Conservation (phyloP, 2,797 vertebrate genomes). For the Tragelaphus eurycerus region DNA sequence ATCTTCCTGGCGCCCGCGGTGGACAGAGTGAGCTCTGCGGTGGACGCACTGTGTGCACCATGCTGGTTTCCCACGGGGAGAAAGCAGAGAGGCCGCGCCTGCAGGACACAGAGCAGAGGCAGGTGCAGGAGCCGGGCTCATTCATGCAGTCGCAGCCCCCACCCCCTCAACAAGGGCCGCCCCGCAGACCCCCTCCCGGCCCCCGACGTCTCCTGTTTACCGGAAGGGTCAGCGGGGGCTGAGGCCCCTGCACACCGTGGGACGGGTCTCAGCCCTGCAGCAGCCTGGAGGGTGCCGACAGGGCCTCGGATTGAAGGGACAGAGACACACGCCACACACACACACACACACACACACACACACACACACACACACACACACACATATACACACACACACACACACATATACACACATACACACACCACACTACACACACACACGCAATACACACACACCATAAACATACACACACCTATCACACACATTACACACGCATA, state of each 20-base stretch:
- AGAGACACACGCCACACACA: neutral
- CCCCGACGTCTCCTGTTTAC: rapidly evolving
- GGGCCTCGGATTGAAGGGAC: too few species aligned
- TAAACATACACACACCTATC: too few species aligned
- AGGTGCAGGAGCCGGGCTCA: rapidly evolving
- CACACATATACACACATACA: too few species aligned
- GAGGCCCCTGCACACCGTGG: neutral
- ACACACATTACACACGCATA: too few species aligned
- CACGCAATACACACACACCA: too few species aligned
- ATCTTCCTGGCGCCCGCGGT: rapidly evolving
- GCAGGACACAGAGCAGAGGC: neutral
- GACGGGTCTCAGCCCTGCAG: too few species aligned
- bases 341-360: too few species aligned
- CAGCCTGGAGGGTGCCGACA: too few species aligned
- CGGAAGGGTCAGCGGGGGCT: too few species aligned
- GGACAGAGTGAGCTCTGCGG: rapidly evolving
- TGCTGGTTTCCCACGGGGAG: rapidly evolving
- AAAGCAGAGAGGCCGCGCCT: neutral
- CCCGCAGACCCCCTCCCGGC: rapidly evolving
- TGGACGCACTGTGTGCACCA: rapidly evolving
- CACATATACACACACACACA: too few species aligned
- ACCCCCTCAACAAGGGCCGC: neutral
- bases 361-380: too few species aligned
- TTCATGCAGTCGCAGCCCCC: rapidly evolving
- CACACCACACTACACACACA: too few species aligned